These are phyloP conservation scores for Rhagonycha lutea DNA, from an alignment of 2,888 invertebrate species.

Conservation along the genomic window DNA sequence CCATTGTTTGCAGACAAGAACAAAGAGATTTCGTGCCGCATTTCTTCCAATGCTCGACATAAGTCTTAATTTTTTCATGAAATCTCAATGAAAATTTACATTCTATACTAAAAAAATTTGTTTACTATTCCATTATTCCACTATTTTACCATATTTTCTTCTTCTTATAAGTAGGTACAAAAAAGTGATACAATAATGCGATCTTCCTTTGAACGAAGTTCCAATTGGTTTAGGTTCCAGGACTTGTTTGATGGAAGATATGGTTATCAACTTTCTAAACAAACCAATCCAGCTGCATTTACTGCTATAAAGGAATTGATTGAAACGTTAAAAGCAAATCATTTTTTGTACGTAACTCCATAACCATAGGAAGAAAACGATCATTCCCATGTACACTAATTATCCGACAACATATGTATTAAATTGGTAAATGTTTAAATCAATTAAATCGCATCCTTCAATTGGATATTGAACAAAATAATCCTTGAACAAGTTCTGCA, in stretches of 20 bases:
- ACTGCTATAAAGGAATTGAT: not conserved
- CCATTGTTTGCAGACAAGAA: constrained; percentile 55
- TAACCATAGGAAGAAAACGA: not conserved
- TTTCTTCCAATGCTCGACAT: constrained; percentile 47
- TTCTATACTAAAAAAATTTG: not conserved
- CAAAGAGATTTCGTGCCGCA: constrained; percentile 55
- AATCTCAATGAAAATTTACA: constrained; percentile 11
- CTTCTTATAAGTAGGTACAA: not conserved
- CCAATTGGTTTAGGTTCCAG: not conserved
- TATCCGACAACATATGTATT: not conserved
- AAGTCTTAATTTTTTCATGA: constrained; percentile 50
- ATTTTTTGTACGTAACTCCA: not conserved
- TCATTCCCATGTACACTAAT: constrained; percentile 2
- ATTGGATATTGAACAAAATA: constrained; percentile 10
- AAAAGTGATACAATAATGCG: too few relatives aligned
- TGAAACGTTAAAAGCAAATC: not conserved
- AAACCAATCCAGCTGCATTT: not conserved
- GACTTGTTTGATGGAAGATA: not conserved
- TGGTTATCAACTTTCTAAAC: not conserved
- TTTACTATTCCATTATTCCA: not conserved
- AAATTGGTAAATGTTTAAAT: constrained; percentile 9
- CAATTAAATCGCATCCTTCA: constrained; percentile 12
- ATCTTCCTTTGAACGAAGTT: too few relatives aligned
- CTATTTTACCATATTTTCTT: not conserved
- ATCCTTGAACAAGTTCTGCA: constrained; percentile 23